phyloP scores from a whole-genome alignment of 1,140 invertebrate genomes.

The Zaprionus inermis region DNA sequence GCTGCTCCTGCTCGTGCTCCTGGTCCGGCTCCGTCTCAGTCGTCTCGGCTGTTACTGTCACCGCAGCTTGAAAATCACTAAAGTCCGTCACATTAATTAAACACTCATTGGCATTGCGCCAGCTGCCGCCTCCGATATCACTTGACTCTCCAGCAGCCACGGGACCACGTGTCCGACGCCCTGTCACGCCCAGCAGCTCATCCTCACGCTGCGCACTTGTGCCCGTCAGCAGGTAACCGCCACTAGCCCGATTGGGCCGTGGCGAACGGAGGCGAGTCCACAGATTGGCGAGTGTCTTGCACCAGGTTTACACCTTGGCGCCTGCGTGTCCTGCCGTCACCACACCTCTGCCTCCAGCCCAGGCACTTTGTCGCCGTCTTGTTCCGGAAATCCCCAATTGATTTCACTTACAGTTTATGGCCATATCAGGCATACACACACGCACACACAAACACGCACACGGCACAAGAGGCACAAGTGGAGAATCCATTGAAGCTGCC shows the following conservation, averaged over 20 bases:
- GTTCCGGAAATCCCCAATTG: constrained; percentile 17
- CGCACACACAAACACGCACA: not conserved
- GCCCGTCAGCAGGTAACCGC: constrained; percentile 80
- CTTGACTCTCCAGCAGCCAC: constrained; percentile 15
- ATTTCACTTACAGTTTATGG: constrained; percentile 41
- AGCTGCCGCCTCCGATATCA: constrained; percentile 38
- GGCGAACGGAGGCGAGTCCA: constrained; percentile 83
- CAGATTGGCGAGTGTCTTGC: constrained; percentile 79
- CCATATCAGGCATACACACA: not conserved
- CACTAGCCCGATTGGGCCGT: constrained; percentile 84
- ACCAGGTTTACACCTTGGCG: constrained; percentile 54
- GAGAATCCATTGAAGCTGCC: not conserved
- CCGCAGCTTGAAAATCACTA: constrained; percentile 68
- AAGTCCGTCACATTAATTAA: constrained; percentile 82
- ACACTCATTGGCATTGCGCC: constrained; percentile 66
- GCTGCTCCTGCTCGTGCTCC: constrained; percentile 10
- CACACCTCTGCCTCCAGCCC: not conserved
- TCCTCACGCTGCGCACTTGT: constrained; percentile 73
- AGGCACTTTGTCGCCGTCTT: constrained; percentile 16
- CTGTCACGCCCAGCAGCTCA: constrained; percentile 58
- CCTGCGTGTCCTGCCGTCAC: constrained; percentile 29
- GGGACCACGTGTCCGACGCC: constrained; percentile 23
- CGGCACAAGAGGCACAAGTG: not conserved
- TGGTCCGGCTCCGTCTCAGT: constrained; percentile 24
- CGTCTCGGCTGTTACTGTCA: constrained; percentile 25